phyloP scores from a whole-genome alignment of 2,113 vertebrate genomes.

The Pedionomus torquatus region DNA sequence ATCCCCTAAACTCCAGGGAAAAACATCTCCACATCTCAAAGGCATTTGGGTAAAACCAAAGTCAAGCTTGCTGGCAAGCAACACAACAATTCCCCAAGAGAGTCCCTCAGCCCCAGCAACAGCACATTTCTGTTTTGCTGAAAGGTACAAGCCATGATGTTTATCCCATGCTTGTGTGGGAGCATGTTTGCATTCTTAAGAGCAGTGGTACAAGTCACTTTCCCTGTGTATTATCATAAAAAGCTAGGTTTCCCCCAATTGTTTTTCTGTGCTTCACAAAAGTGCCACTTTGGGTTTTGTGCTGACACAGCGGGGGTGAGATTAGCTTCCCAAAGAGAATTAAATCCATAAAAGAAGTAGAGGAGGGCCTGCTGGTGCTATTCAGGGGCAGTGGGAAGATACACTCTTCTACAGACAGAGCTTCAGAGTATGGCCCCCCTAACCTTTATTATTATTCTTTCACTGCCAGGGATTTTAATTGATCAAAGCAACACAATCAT shows the following conservation, averaged over 20 bases:
- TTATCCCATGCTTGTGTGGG: not conserved
- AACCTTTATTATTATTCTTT: constrained; percentile 55
- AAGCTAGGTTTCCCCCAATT: constrained; percentile 33
- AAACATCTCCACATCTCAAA: not conserved
- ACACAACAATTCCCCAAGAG: rapidly evolving
- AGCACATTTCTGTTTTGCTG: not conserved
- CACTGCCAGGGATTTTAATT: constrained; percentile 53
- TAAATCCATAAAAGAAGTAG: constrained; percentile 52
- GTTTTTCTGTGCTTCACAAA: constrained; percentile 56
- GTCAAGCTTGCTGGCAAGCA: rapidly evolving
- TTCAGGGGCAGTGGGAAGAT: constrained; percentile 55
- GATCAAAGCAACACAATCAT: constrained; percentile 62
- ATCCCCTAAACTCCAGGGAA: not conserved
- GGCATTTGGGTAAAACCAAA: not conserved
- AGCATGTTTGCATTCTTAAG: constrained; percentile 28
- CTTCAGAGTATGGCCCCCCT: not conserved
- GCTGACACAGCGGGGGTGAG: constrained; percentile 46
- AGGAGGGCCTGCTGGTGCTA: constrained; percentile 53
- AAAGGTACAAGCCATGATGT: constrained; percentile 15
- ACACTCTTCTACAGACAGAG: constrained; percentile 25
- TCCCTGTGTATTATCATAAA: constrained; percentile 36
- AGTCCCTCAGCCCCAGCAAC: not conserved
- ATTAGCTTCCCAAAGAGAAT: constrained; percentile 61
- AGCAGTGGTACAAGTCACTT: constrained; percentile 52
- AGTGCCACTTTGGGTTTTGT: constrained; percentile 63